phyloP scores from a whole-genome alignment of 2,888 invertebrate genomes.

The Mesorhabditis belari region DNA sequence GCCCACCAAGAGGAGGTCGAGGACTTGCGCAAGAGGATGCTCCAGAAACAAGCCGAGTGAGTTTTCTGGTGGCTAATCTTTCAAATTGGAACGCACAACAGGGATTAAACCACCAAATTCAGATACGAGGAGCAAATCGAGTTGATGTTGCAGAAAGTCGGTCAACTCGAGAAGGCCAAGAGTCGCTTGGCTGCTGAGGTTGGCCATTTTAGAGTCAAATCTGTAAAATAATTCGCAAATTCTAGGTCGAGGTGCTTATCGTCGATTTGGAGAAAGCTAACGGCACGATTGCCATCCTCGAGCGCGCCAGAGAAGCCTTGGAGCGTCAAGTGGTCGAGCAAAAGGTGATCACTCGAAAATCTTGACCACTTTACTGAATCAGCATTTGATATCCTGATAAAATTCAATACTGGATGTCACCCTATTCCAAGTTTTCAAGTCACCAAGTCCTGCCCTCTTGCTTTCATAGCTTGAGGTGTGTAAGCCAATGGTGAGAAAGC shows the following conservation, averaged over 20 bases:
- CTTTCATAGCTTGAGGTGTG: too few relatives aligned
- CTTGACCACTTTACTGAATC: too few relatives aligned
- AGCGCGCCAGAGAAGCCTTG: slow-evolving; percentile 82
- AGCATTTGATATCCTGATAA: too few relatives aligned
- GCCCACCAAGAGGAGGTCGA: slow-evolving; percentile 77
- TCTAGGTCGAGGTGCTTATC: slow-evolving; percentile 77
- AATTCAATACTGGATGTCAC: too few relatives aligned
- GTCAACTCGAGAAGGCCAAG: slow-evolving; percentile 88
- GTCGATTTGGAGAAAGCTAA: slow-evolving; percentile 98
- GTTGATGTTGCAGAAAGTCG: slow-evolving; percentile 79
- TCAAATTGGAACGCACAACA: too few relatives aligned
- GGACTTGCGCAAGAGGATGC: slow-evolving; percentile 45
- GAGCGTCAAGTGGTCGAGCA: slow-evolving; percentile 85
- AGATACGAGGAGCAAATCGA: slow-evolving; percentile 86
- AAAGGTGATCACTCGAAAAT: slow-evolving; percentile 58
- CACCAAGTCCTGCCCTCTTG: too few relatives aligned
- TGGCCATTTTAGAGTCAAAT: too few relatives aligned
- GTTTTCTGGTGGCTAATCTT: too few relatives aligned
- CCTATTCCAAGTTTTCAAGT: neutral
- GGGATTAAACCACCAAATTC: too few relatives aligned
- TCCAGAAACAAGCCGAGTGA: slow-evolving; percentile 63
- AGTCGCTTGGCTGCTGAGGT: slow-evolving; percentile 88
- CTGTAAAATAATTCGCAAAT: neutral
- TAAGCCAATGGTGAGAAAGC: too few relatives aligned
- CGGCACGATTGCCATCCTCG: slow-evolving; percentile 85